phyloP scores from a whole-genome alignment of 2,888 invertebrate species.

The Balanococcus diminutus region DNA sequence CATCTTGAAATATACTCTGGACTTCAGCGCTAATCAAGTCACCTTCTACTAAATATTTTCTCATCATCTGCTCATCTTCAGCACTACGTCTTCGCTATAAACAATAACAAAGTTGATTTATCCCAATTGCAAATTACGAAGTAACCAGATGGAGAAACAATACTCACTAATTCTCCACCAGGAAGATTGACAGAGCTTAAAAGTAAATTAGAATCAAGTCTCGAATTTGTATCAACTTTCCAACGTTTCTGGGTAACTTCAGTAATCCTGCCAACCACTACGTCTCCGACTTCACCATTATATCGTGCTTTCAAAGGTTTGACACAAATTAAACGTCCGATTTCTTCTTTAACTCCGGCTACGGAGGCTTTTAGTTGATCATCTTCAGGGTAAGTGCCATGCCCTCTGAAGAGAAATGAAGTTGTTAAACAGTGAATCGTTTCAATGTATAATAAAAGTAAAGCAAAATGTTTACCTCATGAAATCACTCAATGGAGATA shows the following conservation, averaged over 20 bases:
- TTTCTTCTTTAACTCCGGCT: conserved; percentile 91
- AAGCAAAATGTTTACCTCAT: conserved; percentile 70
- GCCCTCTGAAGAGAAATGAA: conserved; percentile 61
- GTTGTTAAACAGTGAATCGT: background rate
- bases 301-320: conserved; percentile 89
- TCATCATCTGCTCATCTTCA: conserved; percentile 98
- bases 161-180: conserved; percentile 87
- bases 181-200: conserved; percentile 95
- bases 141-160: too few species aligned
- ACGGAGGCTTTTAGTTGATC: conserved; percentile 88
- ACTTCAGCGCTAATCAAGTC: conserved; percentile 98
- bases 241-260: conserved; percentile 94
- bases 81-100: conserved; percentile 81
- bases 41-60: conserved; percentile 87
- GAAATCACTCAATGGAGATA: conserved; percentile 80
- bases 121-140: too few species aligned
- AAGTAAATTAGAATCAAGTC: conserved; percentile 83
- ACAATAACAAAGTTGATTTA: conserved; percentile 31
- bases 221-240: conserved; percentile 93
- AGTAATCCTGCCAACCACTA: conserved; percentile 90
- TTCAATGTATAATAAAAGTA: background rate
- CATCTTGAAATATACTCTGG: conserved; percentile 84
- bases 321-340: conserved; percentile 92
- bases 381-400: conserved; percentile 89
- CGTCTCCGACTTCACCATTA: conserved; percentile 94